These are phyloP conservation scores for Mactromeris polynyma DNA, from an alignment of 2,888 invertebrate genomes.

Conservation along the genomic window DNA sequence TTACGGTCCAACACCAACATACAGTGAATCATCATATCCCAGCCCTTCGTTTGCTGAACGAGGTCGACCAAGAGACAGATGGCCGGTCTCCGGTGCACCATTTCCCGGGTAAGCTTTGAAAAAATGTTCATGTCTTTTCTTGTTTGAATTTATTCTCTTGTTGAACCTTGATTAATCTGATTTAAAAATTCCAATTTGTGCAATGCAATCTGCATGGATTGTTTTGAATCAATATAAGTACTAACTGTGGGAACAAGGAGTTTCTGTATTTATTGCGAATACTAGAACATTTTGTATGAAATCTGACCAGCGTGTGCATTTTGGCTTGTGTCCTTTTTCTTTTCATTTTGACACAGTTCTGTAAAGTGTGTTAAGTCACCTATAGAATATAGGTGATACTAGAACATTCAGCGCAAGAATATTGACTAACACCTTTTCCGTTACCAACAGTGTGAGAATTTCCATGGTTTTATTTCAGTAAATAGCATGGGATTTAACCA, in stretches of 20 bases:
- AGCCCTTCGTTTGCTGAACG: conserved; percentile 63
- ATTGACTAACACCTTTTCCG: not conserved
- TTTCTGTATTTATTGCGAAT: not conserved
- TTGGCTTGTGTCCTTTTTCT: not conserved
- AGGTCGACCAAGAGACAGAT: conserved; percentile 65
- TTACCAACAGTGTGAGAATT: conserved; percentile 3
- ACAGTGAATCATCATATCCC: conserved; percentile 57
- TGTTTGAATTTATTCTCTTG: not conserved
- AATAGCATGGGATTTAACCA: not conserved
- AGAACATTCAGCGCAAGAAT: not conserved
- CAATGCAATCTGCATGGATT: not conserved
- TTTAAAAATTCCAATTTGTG: not conserved
- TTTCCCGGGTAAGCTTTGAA: conserved; percentile 71
- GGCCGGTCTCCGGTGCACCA: conserved; percentile 73
- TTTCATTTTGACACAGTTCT: not conserved
- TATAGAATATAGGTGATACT: too few species aligned
- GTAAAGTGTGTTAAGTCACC: not conserved
- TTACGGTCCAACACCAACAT: conserved; percentile 62
- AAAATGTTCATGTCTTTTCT: not conserved
- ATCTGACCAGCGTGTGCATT: not conserved
- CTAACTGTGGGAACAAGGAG: not conserved
- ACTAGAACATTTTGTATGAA: not conserved
- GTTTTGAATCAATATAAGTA: not conserved
- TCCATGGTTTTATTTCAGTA: not conserved
- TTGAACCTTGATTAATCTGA: not conserved